phyloP scores from a whole-genome alignment of 2,797 vertebrate genomes.

The Neostethus bicornis region DNA sequence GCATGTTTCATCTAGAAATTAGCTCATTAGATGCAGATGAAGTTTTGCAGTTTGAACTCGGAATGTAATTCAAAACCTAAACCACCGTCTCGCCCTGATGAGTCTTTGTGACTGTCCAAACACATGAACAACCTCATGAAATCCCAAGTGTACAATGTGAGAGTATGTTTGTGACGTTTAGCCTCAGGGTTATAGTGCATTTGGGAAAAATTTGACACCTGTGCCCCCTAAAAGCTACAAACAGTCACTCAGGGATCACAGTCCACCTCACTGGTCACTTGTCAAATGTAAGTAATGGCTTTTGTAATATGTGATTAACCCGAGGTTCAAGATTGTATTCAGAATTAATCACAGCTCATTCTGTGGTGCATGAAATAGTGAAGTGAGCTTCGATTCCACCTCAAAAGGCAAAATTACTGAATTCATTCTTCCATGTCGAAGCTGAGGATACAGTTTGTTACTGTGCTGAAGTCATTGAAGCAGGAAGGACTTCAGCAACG shows the following conservation, averaged over 20 bases:
- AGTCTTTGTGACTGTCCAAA: neutral
- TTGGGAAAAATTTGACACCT: slow-evolving; percentile 50
- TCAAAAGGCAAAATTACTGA: slow-evolving; percentile 73
- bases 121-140: neutral
- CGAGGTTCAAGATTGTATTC: slow-evolving; percentile 69
- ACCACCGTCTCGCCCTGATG: slow-evolving; percentile 13
- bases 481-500: slow-evolving; percentile 50
- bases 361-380: slow-evolving; percentile 59
- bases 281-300: slow-evolving; percentile 77
- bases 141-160: neutral
- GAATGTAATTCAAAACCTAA: slow-evolving; percentile 21
- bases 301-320: slow-evolving; percentile 79
- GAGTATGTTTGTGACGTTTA: slow-evolving; percentile 19
- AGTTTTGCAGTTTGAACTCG: slow-evolving; percentile 22
- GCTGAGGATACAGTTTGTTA: slow-evolving; percentile 59
- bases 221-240: slow-evolving; percentile 42
- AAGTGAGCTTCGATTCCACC: slow-evolving; percentile 71
- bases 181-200: slow-evolving; percentile 27
- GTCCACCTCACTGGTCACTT: slow-evolving; percentile 64
- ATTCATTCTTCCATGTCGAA: slow-evolving; percentile 60
- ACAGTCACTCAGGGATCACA: slow-evolving; percentile 50
- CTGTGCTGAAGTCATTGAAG: slow-evolving; percentile 57
- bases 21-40: slow-evolving; percentile 32
- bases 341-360: slow-evolving; percentile 72
- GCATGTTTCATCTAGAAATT: slow-evolving; percentile 10